Base-by-base conservation (phyloP, 2,113 vertebrate genomes). In the Sitta europaea region DNA sequence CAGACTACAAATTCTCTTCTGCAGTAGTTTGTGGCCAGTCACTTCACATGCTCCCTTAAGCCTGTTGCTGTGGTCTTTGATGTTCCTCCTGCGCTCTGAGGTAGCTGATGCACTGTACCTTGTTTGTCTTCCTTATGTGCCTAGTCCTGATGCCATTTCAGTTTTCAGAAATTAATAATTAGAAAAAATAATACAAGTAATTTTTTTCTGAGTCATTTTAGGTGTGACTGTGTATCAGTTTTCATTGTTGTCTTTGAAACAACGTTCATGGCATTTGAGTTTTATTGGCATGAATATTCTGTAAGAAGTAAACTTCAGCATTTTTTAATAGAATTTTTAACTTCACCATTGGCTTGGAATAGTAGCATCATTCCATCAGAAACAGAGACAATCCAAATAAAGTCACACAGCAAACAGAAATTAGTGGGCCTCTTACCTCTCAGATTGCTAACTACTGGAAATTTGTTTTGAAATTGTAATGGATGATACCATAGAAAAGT, bases 41-140 rank as follows among this genome's bases (percentile, higher is more conserved):
- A 72, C 80, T 89, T 91, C 70, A 75, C 40, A 35, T 4, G 17
- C 73, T 94, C 25, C 73, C 45, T 85, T 65, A 61, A 73, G 67
- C 50, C 74, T 92, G 35, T 80, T 94, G 83, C 62, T 95, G 91
- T 75, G 73, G 68, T 89, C 53, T 91, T 65, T 86, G 78, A 68
- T 94, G 75, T 93, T 91, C 63, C 31, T 92, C 17, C 48, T 80
- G 63, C 14, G 20, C 71, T 86, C 58, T 40, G 63, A 80, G 75
- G 88, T n/a, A 55, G 79, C 66, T 24, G 20, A 70, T 84, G 47
- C 43, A 22, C 45, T 86, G 71, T 54, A 40, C 51, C 16, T 78
- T 67, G 12, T 75, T 81, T 33, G 43, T 71, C 45, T 87, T 75
- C 58, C 45, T 96, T 23, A 5, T 27, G 4, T 93, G 63, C 71